phyloP scores from a whole-genome alignment of 2,113 vertebrate species.

The Ochotona curzoniae region DNA sequence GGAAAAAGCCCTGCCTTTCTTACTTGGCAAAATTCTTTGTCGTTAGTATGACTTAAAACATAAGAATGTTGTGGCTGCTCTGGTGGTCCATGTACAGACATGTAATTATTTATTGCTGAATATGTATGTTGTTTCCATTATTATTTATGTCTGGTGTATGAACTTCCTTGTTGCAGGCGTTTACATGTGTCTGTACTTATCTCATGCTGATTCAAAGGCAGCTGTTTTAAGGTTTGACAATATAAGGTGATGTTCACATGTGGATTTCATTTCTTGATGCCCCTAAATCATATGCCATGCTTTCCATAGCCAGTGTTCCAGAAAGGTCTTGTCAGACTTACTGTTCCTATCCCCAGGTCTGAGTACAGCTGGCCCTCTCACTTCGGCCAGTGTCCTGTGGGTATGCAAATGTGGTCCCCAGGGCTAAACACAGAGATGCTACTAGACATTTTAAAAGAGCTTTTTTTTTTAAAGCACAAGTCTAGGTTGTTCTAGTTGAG shows the following conservation, averaged over 20 bases:
- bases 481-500: neutral
- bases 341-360: fast-evolving
- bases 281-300: neutral
- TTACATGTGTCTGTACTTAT: neutral
- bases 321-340: neutral
- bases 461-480: conserved; percentile 43
- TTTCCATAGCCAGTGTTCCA: neutral
- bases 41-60: neutral
- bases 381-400: neutral
- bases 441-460: conserved; percentile 10
- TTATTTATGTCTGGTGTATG: neutral
- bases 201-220: neutral
- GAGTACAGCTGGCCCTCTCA: neutral
- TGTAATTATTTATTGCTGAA: neutral
- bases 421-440: neutral
- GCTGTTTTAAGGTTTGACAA: neutral
- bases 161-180: neutral
- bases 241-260: neutral
- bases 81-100: neutral
- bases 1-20: neutral
- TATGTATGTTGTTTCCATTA: neutral
- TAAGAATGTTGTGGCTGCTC: neutral
- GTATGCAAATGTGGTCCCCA: neutral
- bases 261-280: neutral
- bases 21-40: neutral